Percentiles rank a stretch among this genome's conserved stretches.
These are phyloP conservation scores for Dasyurus viverrinus DNA, from an alignment of 2,113 vertebrate genomes.

Conservation along the genomic window DNA sequence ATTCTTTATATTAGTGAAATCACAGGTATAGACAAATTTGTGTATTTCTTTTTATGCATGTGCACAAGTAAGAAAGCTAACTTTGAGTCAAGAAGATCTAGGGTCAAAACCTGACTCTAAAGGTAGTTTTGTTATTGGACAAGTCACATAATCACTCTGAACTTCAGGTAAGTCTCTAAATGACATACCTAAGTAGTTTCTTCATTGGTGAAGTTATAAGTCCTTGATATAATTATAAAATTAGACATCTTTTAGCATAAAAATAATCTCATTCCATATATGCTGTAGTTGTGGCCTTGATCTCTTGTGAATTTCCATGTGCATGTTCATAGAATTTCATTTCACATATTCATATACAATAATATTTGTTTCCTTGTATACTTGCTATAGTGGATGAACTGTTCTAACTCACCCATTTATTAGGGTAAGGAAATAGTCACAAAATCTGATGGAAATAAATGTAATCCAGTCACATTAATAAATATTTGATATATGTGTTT, in stretches of 20 bases:
- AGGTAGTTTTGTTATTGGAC: neutral
- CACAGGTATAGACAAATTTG: neutral
- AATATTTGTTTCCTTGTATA: slow-evolving; percentile 22
- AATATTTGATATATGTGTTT: slow-evolving; percentile 57
- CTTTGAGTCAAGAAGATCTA: neutral
- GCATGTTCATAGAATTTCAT: neutral
- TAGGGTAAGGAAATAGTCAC: slow-evolving; percentile 26
- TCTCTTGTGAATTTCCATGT: neutral
- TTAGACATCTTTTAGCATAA: neutral
- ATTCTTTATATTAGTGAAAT: neutral
- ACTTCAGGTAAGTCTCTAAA: neutral
- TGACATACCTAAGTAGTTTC: neutral
- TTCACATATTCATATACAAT: slow-evolving; percentile 22
- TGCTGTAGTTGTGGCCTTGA: neutral
- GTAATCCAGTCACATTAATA: slow-evolving; percentile 19
- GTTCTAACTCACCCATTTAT: slow-evolving; percentile 30
- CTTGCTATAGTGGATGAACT: slow-evolving; percentile 12
- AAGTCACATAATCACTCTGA: neutral
- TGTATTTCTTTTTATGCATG: neutral
- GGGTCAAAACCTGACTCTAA: neutral
- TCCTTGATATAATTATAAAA: neutral
- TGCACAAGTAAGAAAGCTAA: neutral
- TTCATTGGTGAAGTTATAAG: neutral
- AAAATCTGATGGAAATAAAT: slow-evolving; percentile 55
- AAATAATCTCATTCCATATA: neutral